Percentiles rank a stretch among this genome's conserved stretches.
Evolutionary conservation across 1,140 invertebrate species (phyloP).

Genomic region (Eufriesea mexicana): DNA sequence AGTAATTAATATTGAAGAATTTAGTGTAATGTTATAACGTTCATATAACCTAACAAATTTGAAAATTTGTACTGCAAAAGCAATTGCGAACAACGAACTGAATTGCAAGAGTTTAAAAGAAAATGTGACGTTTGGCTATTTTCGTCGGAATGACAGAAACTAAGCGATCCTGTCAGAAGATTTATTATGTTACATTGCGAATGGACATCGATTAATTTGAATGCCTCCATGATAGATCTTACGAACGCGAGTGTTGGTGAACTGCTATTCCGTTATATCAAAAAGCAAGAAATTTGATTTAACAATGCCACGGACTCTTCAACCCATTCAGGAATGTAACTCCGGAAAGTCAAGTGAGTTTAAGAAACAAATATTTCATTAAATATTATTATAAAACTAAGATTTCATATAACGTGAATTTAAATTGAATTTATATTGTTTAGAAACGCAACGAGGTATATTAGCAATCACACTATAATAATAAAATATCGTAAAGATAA

Average conservation of each 20-base stretch:
- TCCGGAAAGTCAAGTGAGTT: constrained; percentile 73
- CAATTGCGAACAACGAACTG: not conserved
- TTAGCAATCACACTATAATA: not conserved
- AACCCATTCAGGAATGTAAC: constrained; percentile 76
- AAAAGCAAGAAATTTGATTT: constrained; percentile 2
- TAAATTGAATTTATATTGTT: no score
- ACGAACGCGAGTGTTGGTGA: constrained; percentile 1
- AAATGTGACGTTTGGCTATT: constrained; percentile 1
- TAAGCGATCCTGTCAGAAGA: not conserved
- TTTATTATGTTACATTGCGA: not conserved
- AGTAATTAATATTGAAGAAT: not conserved
- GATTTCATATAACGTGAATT: not conserved
- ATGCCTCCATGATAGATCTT: constrained; percentile 2
- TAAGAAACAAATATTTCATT: not conserved
- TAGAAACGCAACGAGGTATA: no score
- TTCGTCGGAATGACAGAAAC: not conserved
- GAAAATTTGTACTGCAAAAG: not conserved
- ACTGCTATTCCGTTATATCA: not conserved
- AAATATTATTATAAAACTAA: not conserved
- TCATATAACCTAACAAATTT: not conserved
- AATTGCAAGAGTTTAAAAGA: not conserved
- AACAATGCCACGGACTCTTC: constrained; percentile 64
- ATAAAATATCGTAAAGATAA: not conserved
- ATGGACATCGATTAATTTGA: not conserved
- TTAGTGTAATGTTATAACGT: not conserved